Percentiles rank a stretch among this genome's conserved stretches.
Conservation (phyloP, 1,140 invertebrate species). For the Lepidotrigona ventralis region DNA sequence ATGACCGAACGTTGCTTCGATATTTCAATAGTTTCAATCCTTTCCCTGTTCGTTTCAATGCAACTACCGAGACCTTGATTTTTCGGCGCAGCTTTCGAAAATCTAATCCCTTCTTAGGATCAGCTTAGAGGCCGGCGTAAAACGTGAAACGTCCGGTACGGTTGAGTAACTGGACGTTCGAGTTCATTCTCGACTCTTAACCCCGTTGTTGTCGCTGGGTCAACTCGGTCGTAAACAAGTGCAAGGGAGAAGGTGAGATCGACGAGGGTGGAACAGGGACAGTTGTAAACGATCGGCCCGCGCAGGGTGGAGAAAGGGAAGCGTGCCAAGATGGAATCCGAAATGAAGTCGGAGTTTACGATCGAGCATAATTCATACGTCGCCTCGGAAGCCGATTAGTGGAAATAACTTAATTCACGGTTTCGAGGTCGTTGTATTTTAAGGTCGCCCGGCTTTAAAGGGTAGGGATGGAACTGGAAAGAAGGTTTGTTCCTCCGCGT, state of each 20-base stretch:
- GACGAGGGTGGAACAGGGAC: background rate
- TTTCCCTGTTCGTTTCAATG: background rate
- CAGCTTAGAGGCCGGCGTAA: slow-evolving; percentile 47
- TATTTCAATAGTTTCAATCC: background rate
- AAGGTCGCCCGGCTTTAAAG: background rate
- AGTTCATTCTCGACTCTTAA: slow-evolving; percentile 55
- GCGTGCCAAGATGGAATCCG: slow-evolving; percentile 33
- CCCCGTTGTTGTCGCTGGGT: slow-evolving; percentile 55
- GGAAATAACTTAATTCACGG: slow-evolving; percentile 65
- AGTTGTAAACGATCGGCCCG: background rate
- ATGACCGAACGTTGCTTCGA: too few relatives aligned
- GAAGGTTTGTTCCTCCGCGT: slow-evolving; percentile 31
- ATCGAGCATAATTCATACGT: slow-evolving; percentile 58
- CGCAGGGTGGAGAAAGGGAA: slow-evolving; percentile 12
- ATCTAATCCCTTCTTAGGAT: slow-evolving; percentile 59
- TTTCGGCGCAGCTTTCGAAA: slow-evolving; percentile 41
- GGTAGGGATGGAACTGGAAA: background rate
- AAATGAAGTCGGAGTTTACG: slow-evolving; percentile 59
- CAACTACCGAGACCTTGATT: slow-evolving; percentile 15
- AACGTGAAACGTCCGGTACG: slow-evolving; percentile 13
- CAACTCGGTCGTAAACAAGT: slow-evolving; percentile 50
- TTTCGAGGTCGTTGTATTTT: slow-evolving; percentile 45
- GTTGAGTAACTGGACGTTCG: slow-evolving; percentile 38
- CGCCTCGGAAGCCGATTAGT: slow-evolving; percentile 62
- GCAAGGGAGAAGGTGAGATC: background rate